Conservation (phyloP, 2,113 vertebrate genomes). For the Proteles cristata region DNA sequence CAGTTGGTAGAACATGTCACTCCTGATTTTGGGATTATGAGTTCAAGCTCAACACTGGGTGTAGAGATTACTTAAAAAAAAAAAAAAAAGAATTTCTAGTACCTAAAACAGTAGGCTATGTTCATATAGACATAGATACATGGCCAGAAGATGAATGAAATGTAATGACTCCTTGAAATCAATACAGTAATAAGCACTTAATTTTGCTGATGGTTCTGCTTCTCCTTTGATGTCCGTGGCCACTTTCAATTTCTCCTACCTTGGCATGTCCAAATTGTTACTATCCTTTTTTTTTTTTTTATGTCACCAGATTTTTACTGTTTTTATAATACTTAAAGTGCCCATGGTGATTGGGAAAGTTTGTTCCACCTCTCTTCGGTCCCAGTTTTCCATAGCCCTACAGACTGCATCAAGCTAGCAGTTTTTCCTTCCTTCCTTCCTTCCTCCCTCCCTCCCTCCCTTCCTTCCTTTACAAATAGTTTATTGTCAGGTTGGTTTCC, state of each 20-base stretch:
- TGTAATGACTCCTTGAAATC: not conserved
- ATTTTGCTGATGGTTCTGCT: not conserved
- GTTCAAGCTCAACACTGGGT: not conserved
- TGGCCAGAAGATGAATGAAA: not conserved
- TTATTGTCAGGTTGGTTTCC: too few relatives aligned
- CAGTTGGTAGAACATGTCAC: not conserved
- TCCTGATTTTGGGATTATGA: not conserved
- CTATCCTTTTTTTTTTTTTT: too few relatives aligned
- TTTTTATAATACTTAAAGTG: conserved; percentile 28
- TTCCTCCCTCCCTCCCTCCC: too few relatives aligned
- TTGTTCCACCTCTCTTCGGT: not conserved
- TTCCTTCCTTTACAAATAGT: too few relatives aligned
- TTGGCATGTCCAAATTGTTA: not conserved
- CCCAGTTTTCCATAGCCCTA: conserved; percentile 23
- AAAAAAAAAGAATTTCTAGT: not conserved
- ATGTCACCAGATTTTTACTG: not conserved
- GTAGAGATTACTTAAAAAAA: not conserved
- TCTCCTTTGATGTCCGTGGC: not conserved
- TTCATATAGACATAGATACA: not conserved
- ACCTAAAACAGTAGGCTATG: not conserved
- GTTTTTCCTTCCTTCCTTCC: not conserved
- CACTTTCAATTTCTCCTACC: not conserved
- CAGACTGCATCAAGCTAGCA: conserved; percentile 3
- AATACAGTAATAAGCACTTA: not conserved
- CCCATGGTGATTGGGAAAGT: not conserved